phyloP scores from a whole-genome alignment of 2,113 vertebrate genomes.

The Corythoichthys haematopterus region DNA sequence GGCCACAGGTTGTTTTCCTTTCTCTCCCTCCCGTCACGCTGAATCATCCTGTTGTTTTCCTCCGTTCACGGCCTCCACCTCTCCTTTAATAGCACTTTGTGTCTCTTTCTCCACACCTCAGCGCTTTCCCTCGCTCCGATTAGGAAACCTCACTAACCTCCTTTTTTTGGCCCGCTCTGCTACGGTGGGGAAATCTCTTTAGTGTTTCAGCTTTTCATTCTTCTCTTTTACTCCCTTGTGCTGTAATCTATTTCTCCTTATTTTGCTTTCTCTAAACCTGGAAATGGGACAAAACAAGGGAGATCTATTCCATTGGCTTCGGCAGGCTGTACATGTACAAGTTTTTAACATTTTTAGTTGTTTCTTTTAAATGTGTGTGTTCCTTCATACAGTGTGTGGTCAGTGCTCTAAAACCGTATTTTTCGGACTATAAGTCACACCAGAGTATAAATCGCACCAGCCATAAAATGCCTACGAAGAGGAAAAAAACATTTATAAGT shows the following conservation, averaged over 20 bases:
- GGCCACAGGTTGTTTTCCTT: conserved; percentile 60
- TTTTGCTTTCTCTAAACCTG: conserved; percentile 9
- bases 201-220: conserved; percentile 18
- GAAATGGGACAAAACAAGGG: conserved; percentile 5
- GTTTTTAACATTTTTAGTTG: neutral
- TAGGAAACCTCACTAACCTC: conserved; percentile 46
- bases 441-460: too few relatives aligned
- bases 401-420: too few relatives aligned
- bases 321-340: neutral
- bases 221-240: conserved; percentile 18
- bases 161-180: conserved; percentile 28
- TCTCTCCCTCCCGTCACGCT: conserved; percentile 46
- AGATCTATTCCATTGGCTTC: conserved; percentile 32
- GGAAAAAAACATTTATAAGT: too few relatives aligned
- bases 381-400: neutral
- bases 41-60: conserved; percentile 60
- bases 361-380: neutral
- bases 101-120: conserved; percentile 56
- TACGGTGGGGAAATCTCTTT: conserved; percentile 52
- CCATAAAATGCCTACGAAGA: too few relatives aligned
- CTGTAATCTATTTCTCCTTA: conserved; percentile 12
- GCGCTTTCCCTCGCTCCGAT: conserved; percentile 47
- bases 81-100: conserved; percentile 40
- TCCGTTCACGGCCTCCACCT: conserved; percentile 48
- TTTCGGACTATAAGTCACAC: too few relatives aligned